Conservation (phyloP, 2,797 vertebrate genomes). For the Luscinia luscinia region DNA sequence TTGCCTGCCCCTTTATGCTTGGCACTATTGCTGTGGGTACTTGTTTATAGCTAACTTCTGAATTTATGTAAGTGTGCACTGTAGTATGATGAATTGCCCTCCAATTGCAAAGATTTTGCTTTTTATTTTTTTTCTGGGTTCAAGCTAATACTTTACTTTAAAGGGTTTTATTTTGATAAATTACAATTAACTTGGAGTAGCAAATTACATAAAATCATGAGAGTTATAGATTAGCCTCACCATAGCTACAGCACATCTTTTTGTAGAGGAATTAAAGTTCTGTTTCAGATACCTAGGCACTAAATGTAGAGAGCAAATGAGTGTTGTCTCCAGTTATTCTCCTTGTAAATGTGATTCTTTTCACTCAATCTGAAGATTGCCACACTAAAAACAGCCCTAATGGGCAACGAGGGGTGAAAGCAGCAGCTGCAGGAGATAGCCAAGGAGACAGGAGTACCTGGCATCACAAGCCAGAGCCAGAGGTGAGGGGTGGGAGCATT, state of each 20-base stretch:
- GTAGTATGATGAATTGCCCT: slow-evolving; percentile 52
- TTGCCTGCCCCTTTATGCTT: slow-evolving; percentile 72
- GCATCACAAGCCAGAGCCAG: background rate
- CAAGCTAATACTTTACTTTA: slow-evolving; percentile 74
- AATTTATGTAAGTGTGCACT: slow-evolving; percentile 54
- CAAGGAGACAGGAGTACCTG: background rate
- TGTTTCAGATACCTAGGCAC: slow-evolving; percentile 30
- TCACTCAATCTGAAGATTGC: background rate
- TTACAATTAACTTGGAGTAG: slow-evolving; percentile 76
- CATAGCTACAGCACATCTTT: slow-evolving; percentile 77
- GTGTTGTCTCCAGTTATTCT: background rate
- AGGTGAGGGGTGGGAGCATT: background rate
- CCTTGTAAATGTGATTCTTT: background rate
- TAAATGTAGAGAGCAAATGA: background rate
- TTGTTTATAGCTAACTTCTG: slow-evolving; percentile 77
- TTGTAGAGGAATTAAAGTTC: slow-evolving; percentile 46
- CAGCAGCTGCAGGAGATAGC: background rate
- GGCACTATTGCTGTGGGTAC: slow-evolving; percentile 59
- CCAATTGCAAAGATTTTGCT: slow-evolving; percentile 14
- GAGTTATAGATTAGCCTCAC: slow-evolving; percentile 73
- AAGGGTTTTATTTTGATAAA: slow-evolving; percentile 75
- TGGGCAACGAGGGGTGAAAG: background rate
- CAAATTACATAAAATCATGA: slow-evolving; percentile 69
- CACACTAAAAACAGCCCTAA: background rate
- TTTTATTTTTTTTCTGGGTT: slow-evolving; percentile 35